Conservation (phyloP, 2,113 vertebrate species). For the Psittacula cyanocephala region DNA sequence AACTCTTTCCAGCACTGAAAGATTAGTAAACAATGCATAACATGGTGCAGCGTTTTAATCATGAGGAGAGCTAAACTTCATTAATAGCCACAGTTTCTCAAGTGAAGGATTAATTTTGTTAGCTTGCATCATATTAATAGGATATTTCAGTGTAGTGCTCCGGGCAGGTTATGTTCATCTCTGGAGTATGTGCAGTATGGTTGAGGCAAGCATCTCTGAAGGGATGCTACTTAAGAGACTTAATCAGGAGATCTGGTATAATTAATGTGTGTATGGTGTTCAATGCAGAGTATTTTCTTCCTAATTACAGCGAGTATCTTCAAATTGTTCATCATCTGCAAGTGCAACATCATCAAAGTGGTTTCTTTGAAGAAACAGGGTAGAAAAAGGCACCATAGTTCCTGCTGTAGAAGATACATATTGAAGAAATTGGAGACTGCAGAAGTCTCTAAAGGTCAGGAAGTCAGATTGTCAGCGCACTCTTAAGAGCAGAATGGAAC, state of each 20-base stretch:
- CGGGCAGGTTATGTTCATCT: neutral
- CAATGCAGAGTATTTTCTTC: neutral
- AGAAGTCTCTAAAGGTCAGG: neutral
- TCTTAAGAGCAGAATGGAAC: neutral
- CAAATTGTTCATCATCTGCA: neutral
- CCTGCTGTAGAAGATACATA: neutral
- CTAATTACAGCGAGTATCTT: neutral
- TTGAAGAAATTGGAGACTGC: neutral
- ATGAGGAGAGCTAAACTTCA: neutral
- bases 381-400: neutral
- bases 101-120: neutral
- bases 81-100: neutral
- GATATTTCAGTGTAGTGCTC: neutral
- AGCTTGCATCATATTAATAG: neutral
- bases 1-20: neutral
- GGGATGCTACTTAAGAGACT: neutral
- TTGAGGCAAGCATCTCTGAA: neutral
- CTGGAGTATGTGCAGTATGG: neutral
- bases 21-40: neutral
- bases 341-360: neutral
- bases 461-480: slow-evolving; percentile 15
- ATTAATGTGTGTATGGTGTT: neutral
- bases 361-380: neutral
- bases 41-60: neutral
- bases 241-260: neutral